Conservation (phyloP, 2,888 invertebrate species). For the Pyralis farinalis region DNA sequence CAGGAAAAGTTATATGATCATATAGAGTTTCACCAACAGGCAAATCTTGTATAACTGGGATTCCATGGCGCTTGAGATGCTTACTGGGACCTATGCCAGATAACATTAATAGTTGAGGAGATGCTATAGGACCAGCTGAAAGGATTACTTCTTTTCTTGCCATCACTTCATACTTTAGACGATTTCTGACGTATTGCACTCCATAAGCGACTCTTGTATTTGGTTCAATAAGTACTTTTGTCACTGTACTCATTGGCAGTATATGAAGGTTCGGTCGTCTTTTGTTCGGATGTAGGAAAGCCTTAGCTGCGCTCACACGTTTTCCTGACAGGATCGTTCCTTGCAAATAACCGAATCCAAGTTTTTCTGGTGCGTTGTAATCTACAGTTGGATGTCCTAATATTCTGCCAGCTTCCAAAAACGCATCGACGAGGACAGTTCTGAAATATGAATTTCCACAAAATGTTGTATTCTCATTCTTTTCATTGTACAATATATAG, state of each 20-base stretch:
- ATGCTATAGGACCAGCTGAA: constrained; percentile 89
- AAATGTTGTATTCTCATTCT: no score
- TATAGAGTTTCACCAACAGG: constrained; percentile 84
- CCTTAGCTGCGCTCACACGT: constrained; percentile 80
- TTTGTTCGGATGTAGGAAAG: constrained; percentile 78
- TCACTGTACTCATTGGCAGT: constrained; percentile 74
- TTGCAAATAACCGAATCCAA: constrained; percentile 83
- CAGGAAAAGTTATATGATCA: constrained; percentile 83
- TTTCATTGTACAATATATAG: no score
- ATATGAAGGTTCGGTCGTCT: constrained; percentile 80
- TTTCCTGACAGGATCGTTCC: constrained; percentile 81
- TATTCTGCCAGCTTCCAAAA: constrained; percentile 83
- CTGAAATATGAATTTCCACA: constrained; percentile 32
- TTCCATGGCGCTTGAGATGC: constrained; percentile 75
- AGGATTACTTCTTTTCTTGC: constrained; percentile 86
- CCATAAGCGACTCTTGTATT: constrained; percentile 72
- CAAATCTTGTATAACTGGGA: constrained; percentile 79
- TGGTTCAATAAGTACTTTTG: constrained; percentile 76
- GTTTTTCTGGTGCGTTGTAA: constrained; percentile 81
- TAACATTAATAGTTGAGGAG: constrained; percentile 91
- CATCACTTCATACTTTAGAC: constrained; percentile 55
- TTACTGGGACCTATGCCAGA: constrained; percentile 85
- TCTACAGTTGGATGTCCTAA: constrained; percentile 84
- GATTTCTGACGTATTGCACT: constrained; percentile 73
- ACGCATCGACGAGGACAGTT: constrained; percentile 79